These are phyloP conservation scores for Eilema caniola DNA, from an alignment of 2,888 invertebrate species.

Conservation along the genomic window DNA sequence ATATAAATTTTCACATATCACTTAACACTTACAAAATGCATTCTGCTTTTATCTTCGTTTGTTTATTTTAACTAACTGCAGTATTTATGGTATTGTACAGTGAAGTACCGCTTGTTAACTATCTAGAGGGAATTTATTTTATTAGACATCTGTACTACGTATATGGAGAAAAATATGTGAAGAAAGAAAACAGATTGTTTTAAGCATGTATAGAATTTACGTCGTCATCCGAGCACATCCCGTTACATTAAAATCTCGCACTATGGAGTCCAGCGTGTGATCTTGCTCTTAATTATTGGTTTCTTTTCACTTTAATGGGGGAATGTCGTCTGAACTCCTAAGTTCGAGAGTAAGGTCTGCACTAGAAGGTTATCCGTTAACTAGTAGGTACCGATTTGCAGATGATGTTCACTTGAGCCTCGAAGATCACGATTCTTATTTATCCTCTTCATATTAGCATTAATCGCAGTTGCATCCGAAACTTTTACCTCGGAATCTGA, in stretches of 20 bases:
- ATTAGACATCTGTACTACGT: not conserved
- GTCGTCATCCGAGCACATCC: too few species aligned
- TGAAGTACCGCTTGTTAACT: slow-evolving; percentile 26
- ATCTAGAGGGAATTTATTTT: slow-evolving; percentile 8
- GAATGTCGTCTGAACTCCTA: too few species aligned
- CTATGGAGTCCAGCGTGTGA: not conserved
- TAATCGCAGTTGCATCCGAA: too few species aligned
- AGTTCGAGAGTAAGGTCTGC: too few species aligned
- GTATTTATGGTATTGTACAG: slow-evolving; percentile 27
- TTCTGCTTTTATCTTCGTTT: slow-evolving; percentile 36
- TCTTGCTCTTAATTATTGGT: too few species aligned
- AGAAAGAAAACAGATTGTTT: not conserved
- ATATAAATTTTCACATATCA: slow-evolving; percentile 72
- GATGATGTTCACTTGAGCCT: too few species aligned
- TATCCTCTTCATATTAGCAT: too few species aligned
- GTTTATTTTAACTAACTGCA: slow-evolving; percentile 40
- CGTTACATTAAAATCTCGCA: not conserved
- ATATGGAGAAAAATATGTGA: not conserved
- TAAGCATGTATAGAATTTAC: not conserved
- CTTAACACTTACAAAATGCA: slow-evolving; percentile 53
- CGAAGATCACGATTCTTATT: too few species aligned
- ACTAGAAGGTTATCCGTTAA: too few species aligned
- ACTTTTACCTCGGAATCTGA: too few species aligned
- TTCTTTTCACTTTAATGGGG: too few species aligned
- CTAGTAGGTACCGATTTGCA: too few species aligned